Evolutionary conservation across 2,888 invertebrate species (phyloP).

Genomic region (Pachydiplax longipennis): DNA sequence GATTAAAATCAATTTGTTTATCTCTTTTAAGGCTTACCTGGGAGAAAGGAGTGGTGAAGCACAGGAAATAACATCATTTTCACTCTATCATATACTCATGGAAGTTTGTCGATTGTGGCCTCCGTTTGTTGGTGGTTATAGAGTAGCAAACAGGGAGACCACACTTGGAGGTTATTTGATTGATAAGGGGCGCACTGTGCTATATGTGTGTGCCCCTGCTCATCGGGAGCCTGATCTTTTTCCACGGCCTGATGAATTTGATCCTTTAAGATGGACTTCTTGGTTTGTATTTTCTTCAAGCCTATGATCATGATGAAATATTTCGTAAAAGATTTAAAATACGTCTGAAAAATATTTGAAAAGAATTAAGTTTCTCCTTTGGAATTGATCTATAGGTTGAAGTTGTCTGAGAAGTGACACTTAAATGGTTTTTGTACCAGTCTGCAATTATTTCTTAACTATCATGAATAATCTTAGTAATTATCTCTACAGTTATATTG

Average conservation of each 20-base stretch:
- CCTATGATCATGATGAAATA: neutral
- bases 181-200: constrained; percentile 22
- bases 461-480: too few relatives aligned
- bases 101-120: constrained; percentile 41
- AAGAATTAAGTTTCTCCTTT: neutral
- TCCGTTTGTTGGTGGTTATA: constrained; percentile 27
- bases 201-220: constrained; percentile 23
- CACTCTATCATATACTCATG: constrained; percentile 30
- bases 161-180: constrained; percentile 32
- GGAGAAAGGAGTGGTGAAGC: neutral
- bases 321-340: too few relatives aligned
- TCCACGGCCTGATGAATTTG: constrained; percentile 37
- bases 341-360: neutral
- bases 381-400: too few relatives aligned
- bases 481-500: too few relatives aligned
- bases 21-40: neutral
- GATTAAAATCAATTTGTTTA: neutral
- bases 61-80: constrained; percentile 9
- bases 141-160: constrained; percentile 12
- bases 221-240: constrained; percentile 39
- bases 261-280: constrained; percentile 22
- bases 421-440: too few relatives aligned
- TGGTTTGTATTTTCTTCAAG: neutral
- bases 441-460: too few relatives aligned
- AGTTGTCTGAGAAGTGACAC: too few relatives aligned